Conservation (phyloP, 2,888 invertebrate genomes). For the Platycheirus albimanus region DNA sequence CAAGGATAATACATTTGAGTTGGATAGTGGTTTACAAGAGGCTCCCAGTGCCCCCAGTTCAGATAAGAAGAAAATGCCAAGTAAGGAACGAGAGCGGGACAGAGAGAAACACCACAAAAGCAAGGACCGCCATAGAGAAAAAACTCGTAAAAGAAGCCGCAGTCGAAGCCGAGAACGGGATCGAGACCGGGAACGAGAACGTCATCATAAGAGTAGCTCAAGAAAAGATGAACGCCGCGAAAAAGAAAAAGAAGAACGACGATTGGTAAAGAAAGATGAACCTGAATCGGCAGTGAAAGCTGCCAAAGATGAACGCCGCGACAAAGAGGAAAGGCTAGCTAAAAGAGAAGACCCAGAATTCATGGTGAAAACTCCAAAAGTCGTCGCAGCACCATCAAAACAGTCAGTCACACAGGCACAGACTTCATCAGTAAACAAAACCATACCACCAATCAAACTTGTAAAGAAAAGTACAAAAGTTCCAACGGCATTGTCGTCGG, state of each 20-base stretch:
- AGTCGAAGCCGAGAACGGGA: slow-evolving; percentile 79
- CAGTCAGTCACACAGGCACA: not conserved
- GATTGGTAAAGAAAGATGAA: too few species aligned
- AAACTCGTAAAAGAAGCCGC: slow-evolving; percentile 79
- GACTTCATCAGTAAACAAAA: slow-evolving; percentile 8
- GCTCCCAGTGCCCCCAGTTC: slow-evolving; percentile 24
- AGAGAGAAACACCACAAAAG: slow-evolving; percentile 78
- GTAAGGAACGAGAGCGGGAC: slow-evolving; percentile 76
- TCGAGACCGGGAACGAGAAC: slow-evolving; percentile 78
- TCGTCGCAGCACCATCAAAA: slow-evolving; percentile 9
- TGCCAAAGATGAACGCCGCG: too few species aligned
- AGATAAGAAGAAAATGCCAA: slow-evolving; percentile 62
- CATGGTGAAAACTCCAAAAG: slow-evolving; percentile 8
- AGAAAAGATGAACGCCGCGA: slow-evolving; percentile 76
- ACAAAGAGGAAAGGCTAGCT: too few species aligned
- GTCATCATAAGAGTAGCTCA: slow-evolving; percentile 77
- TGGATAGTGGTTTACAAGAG: slow-evolving; percentile 26
- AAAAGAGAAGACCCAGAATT: slow-evolving; percentile 45
- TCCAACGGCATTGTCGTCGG: too few species aligned
- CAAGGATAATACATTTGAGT: slow-evolving; percentile 31
- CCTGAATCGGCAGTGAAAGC: too few species aligned
- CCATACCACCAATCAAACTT: not conserved
- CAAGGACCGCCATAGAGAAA: slow-evolving; percentile 78
- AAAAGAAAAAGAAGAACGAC: slow-evolving; percentile 72
- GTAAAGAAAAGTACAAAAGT: slow-evolving; percentile 75